Evolutionary conservation across 1,140 invertebrate species (phyloP).

Genomic region (Acromyrmex charruanus): DNA sequence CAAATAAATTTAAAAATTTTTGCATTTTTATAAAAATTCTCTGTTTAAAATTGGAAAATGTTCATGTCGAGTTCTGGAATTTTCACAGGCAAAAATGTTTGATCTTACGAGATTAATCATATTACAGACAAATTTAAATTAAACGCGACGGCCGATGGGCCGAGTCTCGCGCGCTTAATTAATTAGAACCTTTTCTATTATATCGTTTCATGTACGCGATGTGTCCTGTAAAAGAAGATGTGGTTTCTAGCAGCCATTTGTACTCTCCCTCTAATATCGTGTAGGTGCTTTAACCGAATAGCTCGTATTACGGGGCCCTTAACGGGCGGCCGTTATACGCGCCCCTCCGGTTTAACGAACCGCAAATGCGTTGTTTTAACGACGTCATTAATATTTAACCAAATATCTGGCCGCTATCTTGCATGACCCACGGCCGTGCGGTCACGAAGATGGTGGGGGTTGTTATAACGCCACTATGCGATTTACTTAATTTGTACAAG

Average conservation of each 20-base stretch:
- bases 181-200: constrained; percentile 68
- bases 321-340: constrained; percentile 79
- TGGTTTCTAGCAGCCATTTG: constrained; percentile 37
- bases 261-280: constrained; percentile 58
- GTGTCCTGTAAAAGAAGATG: constrained; percentile 50
- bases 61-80: not conserved
- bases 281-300: constrained; percentile 75
- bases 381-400: constrained; percentile 87
- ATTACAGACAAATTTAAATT: constrained; percentile 23
- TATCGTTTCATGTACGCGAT: constrained; percentile 35
- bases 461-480: constrained; percentile 63
- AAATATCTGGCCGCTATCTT: constrained; percentile 81
- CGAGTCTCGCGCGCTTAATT: constrained; percentile 33
- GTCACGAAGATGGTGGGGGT: constrained; percentile 60
- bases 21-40: constrained; percentile 18
- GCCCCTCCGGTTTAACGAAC: constrained; percentile 84
- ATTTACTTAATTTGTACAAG: constrained; percentile 72
- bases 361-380: constrained; percentile 87
- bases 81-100: not conserved
- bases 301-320: constrained; percentile 77
- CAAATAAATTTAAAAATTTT: not conserved
- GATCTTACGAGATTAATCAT: constrained; percentile 34
- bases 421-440: constrained; percentile 71
- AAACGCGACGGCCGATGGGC: not conserved
- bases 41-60: not conserved